Evolutionary conservation across 2,888 invertebrate genomes (phyloP), one percentile per base, ranked within the genome.

Genomic region (Cephus rjabovi): DNA sequence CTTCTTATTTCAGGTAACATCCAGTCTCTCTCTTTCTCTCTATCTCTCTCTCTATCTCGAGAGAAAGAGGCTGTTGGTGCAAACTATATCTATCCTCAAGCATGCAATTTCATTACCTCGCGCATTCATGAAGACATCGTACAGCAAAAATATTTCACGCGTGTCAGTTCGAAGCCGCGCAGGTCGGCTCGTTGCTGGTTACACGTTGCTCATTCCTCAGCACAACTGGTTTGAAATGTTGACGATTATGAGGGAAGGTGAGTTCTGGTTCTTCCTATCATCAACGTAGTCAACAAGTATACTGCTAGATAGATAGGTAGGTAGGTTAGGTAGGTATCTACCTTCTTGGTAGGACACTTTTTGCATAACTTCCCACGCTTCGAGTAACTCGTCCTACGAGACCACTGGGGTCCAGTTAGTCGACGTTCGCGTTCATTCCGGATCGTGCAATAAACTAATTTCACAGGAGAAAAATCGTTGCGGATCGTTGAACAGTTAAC

Each of bases 311-410:
- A 56, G 56, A 1, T 56, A 56, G 56, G 56, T 23, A 40, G 40
- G 40, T 40, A 40, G 40, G 40, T 40, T 37, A 40, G 40, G 40
- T 40, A 40, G 56, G 56, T 56, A 56, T 56, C 56, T 56, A 56
- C 76, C 11, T 56, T 73, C 74, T 77, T 70, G 34, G n/a, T 77
- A 69, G 70, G 79, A 83, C 77, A 83, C 83, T 85, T 85, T 84
- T 84, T 83, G 84, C 86, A 84, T 84, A 85, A 86, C 86, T 86
- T 87, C 86, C 85, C 87, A 88, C 86, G 86, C 84, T 83, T 82
- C 80, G 81, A 76, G 75, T 74, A 78, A 86, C 34, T 74, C 74
- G 74, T 30, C 35, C 34, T 74, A 71, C 71, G 71, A 71, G 71
- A 71, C 56, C 56, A 56, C 56, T 56, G 56, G 56, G 56, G 56